Evolutionary conservation across 2,888 invertebrate genomes (phyloP), one percentile per base, ranked within the genome.

Genomic region (Trilocha varians): DNA sequence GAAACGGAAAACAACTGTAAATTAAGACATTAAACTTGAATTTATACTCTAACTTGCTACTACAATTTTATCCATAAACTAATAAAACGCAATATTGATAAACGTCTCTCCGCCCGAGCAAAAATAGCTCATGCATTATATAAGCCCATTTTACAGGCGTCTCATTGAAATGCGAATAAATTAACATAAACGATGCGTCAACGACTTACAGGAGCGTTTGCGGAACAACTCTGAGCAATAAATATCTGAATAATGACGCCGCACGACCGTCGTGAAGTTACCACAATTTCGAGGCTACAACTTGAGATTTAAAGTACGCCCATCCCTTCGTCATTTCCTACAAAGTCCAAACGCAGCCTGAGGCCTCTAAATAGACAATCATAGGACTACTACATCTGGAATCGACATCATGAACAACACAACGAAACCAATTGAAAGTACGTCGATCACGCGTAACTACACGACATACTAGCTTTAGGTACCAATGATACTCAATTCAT

Each of bases 131-230:
- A 69, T 64, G 63, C 69, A 72, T 70, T 72, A 62, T 64, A 71
- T 70, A 70, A 73, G 70, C 60, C 56, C 55, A 66, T 70, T 73
- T 71, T 65, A 73, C 62, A 65, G 65, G 62, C 67, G 62, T 63
- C 68, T 71, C 70, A 77, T 79, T 78, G 65, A 76, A 70, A 79
- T 79, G 74, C 71, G 68, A 78, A 79, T 82, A 78, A 74, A 80
- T 82, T 79, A 77, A 69, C 73, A 77, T 77, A 78, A 74, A 61
- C 59, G 68, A 60, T 63, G 61, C 62, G 63, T 60, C 62, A 65
- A 65, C 59, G 67, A 65, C 55, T 57, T 46, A 50, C 39, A 44
- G 59, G 53, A 68, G 61, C 60, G 49, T 62, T 70, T 62, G 60
- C 58, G 59, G 65, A 61, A 67, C 63, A 58, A 60, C 55, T 57